Conservation (phyloP, 2,888 invertebrate genomes). For the Endotricha flammealis region DNA sequence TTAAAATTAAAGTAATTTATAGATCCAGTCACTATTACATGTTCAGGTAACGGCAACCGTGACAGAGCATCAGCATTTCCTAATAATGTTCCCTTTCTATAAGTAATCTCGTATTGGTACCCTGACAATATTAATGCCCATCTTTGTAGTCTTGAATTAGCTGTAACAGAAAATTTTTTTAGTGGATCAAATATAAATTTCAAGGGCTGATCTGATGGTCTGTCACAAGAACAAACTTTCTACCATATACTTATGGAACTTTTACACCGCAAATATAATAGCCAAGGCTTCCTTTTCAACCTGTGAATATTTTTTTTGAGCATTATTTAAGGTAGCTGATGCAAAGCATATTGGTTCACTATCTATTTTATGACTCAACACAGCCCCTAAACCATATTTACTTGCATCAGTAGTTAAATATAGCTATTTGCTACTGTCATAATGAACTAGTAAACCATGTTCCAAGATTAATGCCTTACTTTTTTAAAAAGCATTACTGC, state of each 20-base stretch:
- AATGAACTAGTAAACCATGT: slow-evolving; percentile 3
- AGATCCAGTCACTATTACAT: too few relatives aligned
- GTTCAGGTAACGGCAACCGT: too few relatives aligned
- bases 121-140: slow-evolving; percentile 13
- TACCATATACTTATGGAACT: slow-evolving; percentile 17
- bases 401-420: slow-evolving; percentile 15
- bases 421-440: slow-evolving; percentile 8
- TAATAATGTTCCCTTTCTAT: slow-evolving; percentile 11
- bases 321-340: slow-evolving; percentile 13
- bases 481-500: too few relatives aligned
- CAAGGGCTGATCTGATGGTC: slow-evolving; percentile 15
- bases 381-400: slow-evolving; percentile 14
- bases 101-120: slow-evolving; percentile 11
- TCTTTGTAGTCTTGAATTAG: slow-evolving; percentile 11
- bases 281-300: slow-evolving; percentile 17
- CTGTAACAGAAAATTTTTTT: slow-evolving; percentile 13
- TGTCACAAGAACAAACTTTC: slow-evolving; percentile 13
- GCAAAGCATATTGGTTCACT: slow-evolving; percentile 12
- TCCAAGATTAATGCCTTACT: neutral
- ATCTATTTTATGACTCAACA: slow-evolving; percentile 14
- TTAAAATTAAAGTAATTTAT: too few relatives aligned
- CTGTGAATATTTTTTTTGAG: slow-evolving; percentile 15
- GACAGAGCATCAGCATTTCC: slow-evolving; percentile 13
- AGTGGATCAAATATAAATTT: slow-evolving; percentile 13
- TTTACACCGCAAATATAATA: slow-evolving; percentile 16